phyloP scores from a whole-genome alignment of 2,888 invertebrate species.

The Acleris emargana region DNA sequence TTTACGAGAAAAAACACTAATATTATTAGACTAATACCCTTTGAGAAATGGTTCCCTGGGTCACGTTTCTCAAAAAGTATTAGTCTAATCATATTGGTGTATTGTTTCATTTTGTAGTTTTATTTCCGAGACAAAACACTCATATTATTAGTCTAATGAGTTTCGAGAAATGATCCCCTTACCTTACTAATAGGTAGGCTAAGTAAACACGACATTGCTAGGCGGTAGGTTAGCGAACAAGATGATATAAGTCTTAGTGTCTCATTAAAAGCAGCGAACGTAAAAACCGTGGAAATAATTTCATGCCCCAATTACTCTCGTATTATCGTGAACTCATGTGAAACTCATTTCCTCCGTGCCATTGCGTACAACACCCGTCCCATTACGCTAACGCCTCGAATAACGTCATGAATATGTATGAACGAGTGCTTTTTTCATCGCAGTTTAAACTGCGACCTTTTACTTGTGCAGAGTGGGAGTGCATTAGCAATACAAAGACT shows the following conservation, averaged over 20 bases:
- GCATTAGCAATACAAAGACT: not conserved
- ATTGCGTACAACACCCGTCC: conserved; percentile 55
- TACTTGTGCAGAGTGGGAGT: conserved; percentile 8
- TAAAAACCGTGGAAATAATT: conserved; percentile 29
- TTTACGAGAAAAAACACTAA: no score
- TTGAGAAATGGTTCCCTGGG: no score
- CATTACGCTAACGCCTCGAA: conserved; percentile 57
- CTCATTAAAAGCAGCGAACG: conserved; percentile 2
- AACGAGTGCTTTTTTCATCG: conserved; percentile 29
- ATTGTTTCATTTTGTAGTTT: no score
- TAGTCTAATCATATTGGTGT: no score
- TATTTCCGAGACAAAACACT: no score
- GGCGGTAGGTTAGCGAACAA: no score
- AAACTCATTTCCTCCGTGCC: conserved; percentile 49
- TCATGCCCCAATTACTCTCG: conserved; percentile 28
- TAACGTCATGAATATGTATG: conserved; percentile 56
- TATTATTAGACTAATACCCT: no score
- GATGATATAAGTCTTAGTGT: not conserved
- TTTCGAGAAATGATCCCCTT: no score
- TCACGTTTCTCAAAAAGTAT: no score
- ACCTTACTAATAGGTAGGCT: no score
- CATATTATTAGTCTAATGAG: no score
- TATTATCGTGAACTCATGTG: conserved; percentile 38
- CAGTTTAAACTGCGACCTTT: conserved; percentile 27
- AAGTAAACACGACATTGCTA: no score